Evolutionary conservation across 2,113 vertebrate species (phyloP), one percentile per base, ranked within the genome.

Genomic region (Pygoscelis antarcticus): DNA sequence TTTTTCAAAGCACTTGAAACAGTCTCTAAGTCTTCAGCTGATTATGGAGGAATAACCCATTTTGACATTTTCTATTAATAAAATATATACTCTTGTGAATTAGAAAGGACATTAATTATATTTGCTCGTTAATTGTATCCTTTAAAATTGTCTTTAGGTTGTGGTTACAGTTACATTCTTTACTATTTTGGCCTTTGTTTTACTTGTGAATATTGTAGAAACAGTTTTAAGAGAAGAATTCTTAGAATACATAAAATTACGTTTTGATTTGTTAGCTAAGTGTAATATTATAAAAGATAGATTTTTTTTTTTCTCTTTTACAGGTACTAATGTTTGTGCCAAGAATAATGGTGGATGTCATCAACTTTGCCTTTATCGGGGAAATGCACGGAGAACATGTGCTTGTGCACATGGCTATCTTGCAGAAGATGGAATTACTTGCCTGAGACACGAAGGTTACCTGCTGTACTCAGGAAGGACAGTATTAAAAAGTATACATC

Each of bases 331-430:
- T 78, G 95, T 99, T 13, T 99, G 99, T 93, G 98, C 99, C 81
- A 99, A 98, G 93, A 99, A 98, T 81, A 99, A 99, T 30, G 99
- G 99, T 13, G 99, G 99, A 14, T 99, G 99, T 96, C 99, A 99
- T 86, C 99, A 99, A 96, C 98, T 99, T 42, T 99, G 99, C 95
- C 99, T 99, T 36, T 99, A 99, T 95, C 98, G 99, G 78, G 99
- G 99, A 70, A 98, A 97, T 23, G 98, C 98, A 4, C 98, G n/a
- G 11, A 98, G 99, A 65, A 98, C 99, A 0, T 99, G 99, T 51
- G 99, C 99, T n/a, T 99, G 99, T 27, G 99, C 99, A 13, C 99
- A 99, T 47, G 99, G 99, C 9, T 99, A 99, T 88, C 97, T 99
- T 79, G 98, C 99, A 29, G 98, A 99, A 54, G 99, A 99, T 30